Conservation (phyloP, 1,140 invertebrate genomes). For the Pseudoatta argentina region DNA sequence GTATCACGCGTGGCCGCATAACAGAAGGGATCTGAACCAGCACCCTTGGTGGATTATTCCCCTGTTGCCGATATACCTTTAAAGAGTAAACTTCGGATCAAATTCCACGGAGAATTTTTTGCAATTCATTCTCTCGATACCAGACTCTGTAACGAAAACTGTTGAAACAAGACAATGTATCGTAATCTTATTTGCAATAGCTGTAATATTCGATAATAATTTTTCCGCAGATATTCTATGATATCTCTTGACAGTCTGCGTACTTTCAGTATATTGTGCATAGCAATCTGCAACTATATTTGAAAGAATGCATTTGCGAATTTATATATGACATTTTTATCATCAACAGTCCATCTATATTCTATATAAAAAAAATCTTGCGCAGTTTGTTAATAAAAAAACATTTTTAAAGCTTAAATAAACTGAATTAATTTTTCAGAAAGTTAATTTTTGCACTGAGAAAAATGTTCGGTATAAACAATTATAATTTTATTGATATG, state of each 20-base stretch:
- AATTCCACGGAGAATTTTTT: slow-evolving; percentile 52
- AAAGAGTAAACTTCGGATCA: slow-evolving; percentile 40
- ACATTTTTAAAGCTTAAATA: neutral
- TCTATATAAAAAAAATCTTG: neutral
- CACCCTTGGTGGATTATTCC: slow-evolving; percentile 50
- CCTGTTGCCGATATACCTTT: slow-evolving; percentile 30
- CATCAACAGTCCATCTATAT: neutral
- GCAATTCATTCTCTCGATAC: slow-evolving; percentile 49
- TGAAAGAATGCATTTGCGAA: neutral
- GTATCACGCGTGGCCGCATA: slow-evolving; percentile 40
- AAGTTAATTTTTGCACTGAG: neutral
- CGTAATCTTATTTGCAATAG: slow-evolving; percentile 13
- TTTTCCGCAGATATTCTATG: neutral
- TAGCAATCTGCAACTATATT: neutral
- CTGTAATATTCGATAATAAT: slow-evolving; percentile 49
- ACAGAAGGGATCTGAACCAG: slow-evolving; percentile 29
- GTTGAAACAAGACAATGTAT: neutral
- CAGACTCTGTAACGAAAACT: slow-evolving; percentile 7
- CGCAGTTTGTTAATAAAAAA: neutral
- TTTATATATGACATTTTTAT: neutral
- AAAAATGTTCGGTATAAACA: too few species aligned
- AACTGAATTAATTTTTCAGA: neutral
- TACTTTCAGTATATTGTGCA: neutral
- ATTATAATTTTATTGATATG: too few species aligned
- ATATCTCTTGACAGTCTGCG: neutral